Evolutionary conservation across 2,888 invertebrate genomes (phyloP).

Genomic region (Petrolisthes manimaculis): DNA sequence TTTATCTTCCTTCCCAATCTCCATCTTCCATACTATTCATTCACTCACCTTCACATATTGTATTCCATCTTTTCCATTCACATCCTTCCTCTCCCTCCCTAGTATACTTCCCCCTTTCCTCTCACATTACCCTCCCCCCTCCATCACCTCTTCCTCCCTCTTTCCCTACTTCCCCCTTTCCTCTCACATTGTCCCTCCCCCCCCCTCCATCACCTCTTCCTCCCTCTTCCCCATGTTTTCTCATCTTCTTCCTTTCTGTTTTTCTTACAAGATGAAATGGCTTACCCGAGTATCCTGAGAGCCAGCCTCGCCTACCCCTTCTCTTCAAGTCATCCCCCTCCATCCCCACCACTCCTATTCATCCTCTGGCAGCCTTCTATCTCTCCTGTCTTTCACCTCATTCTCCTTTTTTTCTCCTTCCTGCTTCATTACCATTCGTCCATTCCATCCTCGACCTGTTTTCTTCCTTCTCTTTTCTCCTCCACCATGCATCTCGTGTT

Average conservation of each 20-base stretch:
- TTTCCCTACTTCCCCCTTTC: too few relatives aligned
- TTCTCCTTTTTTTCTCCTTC: neutral
- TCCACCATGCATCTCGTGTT: neutral
- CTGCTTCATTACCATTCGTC: neutral
- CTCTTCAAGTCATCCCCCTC: neutral
- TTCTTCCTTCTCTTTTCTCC: neutral
- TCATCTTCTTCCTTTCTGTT: neutral
- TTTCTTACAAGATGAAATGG: constrained; percentile 25
- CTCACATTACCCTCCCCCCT: too few relatives aligned
- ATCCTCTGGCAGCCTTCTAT: neutral
- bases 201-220: too few relatives aligned
- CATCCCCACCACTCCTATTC: neutral
- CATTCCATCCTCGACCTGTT: neutral
- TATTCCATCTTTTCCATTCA: too few relatives aligned
- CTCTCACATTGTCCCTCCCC: too few relatives aligned
- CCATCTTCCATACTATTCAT: too few relatives aligned
- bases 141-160: too few relatives aligned
- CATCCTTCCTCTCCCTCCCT: too few relatives aligned
- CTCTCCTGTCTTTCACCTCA: neutral
- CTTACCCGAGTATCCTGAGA: neutral
- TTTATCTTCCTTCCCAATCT: too few relatives aligned
- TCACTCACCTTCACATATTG: too few relatives aligned
- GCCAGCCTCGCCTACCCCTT: neutral
- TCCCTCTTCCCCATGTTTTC: neutral
- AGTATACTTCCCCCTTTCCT: too few relatives aligned